Percentiles rank a stretch among this genome's conserved stretches.
These are phyloP conservation scores for Leuciscus waleckii DNA, from an alignment of 2,797 vertebrate species.

Conservation along the genomic window DNA sequence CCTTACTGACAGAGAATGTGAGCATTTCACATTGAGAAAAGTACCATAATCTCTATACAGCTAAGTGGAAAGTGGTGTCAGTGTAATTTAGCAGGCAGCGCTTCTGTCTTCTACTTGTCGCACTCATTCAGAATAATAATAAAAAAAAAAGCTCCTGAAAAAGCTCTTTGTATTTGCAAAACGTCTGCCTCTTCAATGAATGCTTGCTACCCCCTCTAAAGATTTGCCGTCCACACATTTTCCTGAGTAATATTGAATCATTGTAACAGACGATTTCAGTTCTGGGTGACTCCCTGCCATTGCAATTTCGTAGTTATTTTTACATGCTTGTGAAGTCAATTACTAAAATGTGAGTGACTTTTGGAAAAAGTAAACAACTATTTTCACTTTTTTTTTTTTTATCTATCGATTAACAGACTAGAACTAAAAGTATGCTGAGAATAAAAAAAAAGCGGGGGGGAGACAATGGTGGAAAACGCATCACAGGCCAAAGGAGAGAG, in stretches of 20 bases:
- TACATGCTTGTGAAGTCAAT: constrained; percentile 85
- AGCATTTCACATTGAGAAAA: constrained; percentile 81
- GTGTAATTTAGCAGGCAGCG: constrained; percentile 83
- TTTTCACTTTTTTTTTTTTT: constrained; percentile 68
- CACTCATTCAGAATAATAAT: constrained; percentile 75
- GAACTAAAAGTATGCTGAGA: constrained; percentile 75
- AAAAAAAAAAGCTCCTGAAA: constrained; percentile 41
- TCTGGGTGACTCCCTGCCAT: constrained; percentile 93
- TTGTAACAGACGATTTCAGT: constrained; percentile 85
- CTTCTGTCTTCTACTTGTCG: constrained; percentile 69
- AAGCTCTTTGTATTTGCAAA: constrained; percentile 69
- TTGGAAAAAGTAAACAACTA: constrained; percentile 70
- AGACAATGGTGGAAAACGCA: constrained; percentile 67
- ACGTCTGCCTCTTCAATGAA: constrained; percentile 71
- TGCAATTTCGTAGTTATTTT: constrained; percentile 72
- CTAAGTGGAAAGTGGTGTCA: constrained; percentile 86
- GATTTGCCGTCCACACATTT: constrained; percentile 74
- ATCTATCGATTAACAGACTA: constrained; percentile 78
- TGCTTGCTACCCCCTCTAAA: constrained; percentile 68
- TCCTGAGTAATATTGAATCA: constrained; percentile 86
- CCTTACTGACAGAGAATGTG: constrained; percentile 81
- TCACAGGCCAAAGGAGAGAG: constrained; percentile 65
- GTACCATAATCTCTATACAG: constrained; percentile 87
- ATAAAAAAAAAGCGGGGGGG: constrained; percentile 66
- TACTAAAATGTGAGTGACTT: constrained; percentile 85